Conservation (phyloP, 2,888 invertebrate species). For the Epirrhoe tristata region DNA sequence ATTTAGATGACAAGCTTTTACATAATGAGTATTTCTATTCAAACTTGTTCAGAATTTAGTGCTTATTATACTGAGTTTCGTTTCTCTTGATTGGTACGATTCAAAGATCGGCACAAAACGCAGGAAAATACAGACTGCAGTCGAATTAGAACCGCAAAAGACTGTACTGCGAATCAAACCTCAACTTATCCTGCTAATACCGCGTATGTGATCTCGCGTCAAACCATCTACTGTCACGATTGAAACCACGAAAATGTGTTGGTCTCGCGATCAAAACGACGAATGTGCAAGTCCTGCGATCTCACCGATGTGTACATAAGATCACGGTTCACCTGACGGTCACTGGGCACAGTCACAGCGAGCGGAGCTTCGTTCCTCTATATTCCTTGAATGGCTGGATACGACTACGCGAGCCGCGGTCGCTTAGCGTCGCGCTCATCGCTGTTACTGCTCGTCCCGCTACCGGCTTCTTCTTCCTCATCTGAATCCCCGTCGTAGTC, state of each 20-base stretch:
- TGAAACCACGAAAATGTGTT: conserved; percentile 9
- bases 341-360: conserved; percentile 66
- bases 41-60: conserved; percentile 6
- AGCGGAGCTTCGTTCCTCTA: conserved; percentile 54
- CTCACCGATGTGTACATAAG: conserved; percentile 8
- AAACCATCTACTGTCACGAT: conserved; percentile 1
- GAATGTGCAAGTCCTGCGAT: conserved; percentile 11
- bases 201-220: conserved; percentile 11
- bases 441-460: conserved; percentile 47
- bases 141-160: conserved; percentile 11
- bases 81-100: conserved; percentile 7
- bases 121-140: conserved; percentile 8
- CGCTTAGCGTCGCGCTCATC: conserved; percentile 88
- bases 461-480: conserved; percentile 92
- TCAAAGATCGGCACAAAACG: neutral
- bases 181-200: conserved; percentile 4
- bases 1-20: neutral
- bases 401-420: conserved; percentile 91
- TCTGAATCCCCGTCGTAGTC: conserved; percentile 99
- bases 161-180: neutral
- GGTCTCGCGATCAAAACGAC: conserved; percentile 11
- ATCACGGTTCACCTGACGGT: conserved; percentile 34
- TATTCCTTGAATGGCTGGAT: conserved; percentile 70
- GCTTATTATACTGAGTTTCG: conserved; percentile 15
- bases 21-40: conserved; percentile 2